These are phyloP conservation scores for Drepanosiphum platanoidis DNA, from an alignment of 2,888 invertebrate species.

Conservation along the genomic window DNA sequence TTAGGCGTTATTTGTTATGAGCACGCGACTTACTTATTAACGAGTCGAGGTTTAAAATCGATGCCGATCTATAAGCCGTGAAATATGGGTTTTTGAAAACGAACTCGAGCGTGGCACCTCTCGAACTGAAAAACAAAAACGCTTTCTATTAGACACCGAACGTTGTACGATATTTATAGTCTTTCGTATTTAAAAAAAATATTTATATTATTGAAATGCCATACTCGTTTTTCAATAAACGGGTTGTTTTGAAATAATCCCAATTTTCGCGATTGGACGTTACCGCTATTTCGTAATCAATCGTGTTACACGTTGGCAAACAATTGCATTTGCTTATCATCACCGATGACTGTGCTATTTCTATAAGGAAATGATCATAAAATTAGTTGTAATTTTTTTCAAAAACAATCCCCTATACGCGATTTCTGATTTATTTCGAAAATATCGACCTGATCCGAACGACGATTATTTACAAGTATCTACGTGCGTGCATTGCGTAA, in stretches of 20 bases:
- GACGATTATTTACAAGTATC: background rate
- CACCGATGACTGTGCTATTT: background rate
- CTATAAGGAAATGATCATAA: background rate
- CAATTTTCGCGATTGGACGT: conserved; percentile 25
- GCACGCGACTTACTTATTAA: conserved; percentile 8
- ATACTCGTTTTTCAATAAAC: conserved; percentile 25
- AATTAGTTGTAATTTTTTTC: background rate
- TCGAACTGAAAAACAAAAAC: conserved; percentile 21
- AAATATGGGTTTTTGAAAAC: conserved; percentile 28
- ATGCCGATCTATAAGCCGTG: conserved; percentile 14
- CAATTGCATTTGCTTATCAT: conserved; percentile 20
- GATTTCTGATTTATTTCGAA: too few species aligned
- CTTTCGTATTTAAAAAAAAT: background rate
- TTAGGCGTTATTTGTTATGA: too few species aligned
- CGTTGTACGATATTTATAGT: background rate
- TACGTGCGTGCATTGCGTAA: background rate
- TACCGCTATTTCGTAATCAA: conserved; percentile 16
- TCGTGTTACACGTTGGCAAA: conserved; percentile 24
- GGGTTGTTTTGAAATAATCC: conserved; percentile 25
- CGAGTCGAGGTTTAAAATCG: background rate
- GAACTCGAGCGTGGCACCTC: conserved; percentile 8
- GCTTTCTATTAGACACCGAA: too few species aligned
- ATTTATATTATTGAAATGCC: background rate
- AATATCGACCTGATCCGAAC: too few species aligned
- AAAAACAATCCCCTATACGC: too few species aligned